Percentiles rank a stretch among this genome's conserved stretches.
Evolutionary conservation across 2,888 invertebrate genomes (phyloP).

Genomic region (Coremacera marginata): DNA sequence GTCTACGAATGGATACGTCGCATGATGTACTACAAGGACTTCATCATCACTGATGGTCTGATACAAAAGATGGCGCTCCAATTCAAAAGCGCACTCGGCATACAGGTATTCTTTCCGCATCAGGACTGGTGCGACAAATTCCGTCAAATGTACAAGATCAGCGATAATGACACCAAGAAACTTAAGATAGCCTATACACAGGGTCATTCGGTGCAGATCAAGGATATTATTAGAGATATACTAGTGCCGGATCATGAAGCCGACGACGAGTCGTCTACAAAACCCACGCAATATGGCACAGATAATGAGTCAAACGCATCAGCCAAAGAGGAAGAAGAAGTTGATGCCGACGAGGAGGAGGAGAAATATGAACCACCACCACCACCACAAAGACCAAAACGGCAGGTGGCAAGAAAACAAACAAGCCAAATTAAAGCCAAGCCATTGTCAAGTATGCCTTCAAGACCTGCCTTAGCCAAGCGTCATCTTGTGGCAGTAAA

Average conservation of each 20-base stretch:
- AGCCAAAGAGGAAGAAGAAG: neutral
- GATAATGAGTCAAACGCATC: neutral
- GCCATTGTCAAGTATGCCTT: neutral
- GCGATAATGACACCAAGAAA: slow-evolving; percentile 59
- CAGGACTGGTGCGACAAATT: slow-evolving; percentile 66
- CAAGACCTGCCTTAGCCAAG: slow-evolving; percentile 20
- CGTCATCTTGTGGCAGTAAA: slow-evolving; percentile 51
- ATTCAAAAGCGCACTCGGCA: slow-evolving; percentile 63
- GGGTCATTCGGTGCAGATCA: slow-evolving; percentile 64
- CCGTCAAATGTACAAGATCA: slow-evolving; percentile 59
- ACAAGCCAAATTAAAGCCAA: neutral
- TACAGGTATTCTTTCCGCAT: slow-evolving; percentile 64
- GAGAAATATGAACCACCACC: neutral
- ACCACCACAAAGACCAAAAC: neutral
- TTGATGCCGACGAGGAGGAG: slow-evolving; percentile 4
- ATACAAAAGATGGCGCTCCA: slow-evolving; percentile 66
- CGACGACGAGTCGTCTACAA: neutral
- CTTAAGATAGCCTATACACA: slow-evolving; percentile 61
- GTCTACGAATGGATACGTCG: slow-evolving; percentile 67
- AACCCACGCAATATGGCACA: neutral
- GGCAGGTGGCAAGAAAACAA: slow-evolving; percentile 18
- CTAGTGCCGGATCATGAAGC: slow-evolving; percentile 38
- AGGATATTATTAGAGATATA: slow-evolving; percentile 62
- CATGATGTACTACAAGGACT: slow-evolving; percentile 67
- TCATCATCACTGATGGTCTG: slow-evolving; percentile 62